Evolutionary conservation across 2,113 vertebrate species (phyloP), one percentile per base, ranked within the genome.

Genomic region (Gasterosteus nipponicus): DNA sequence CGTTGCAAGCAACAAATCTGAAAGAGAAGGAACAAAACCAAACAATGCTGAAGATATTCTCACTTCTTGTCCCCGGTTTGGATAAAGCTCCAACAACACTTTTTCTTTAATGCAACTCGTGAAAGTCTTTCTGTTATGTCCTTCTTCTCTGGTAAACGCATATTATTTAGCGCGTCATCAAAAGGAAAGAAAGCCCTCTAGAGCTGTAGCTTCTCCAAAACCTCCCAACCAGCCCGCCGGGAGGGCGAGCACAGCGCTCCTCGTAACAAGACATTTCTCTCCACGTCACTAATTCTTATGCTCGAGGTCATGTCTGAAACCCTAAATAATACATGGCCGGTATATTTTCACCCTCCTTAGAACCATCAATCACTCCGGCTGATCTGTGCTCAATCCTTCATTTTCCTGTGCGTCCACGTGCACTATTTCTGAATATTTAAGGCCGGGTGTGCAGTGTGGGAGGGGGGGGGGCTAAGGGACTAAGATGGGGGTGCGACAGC

Each of bases 321-420:
- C 47, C 58, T 26, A 69, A 91, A 92, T 92, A 88, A 91, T 91
- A 87, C 42, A 92, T 86, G 77, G 38, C 22, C 10, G 19, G 70
- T 80, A 77, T 87, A 92, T 91, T 91, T 90, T 89, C 33, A 68
- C 33, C 49, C 47, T 65, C 63, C 44, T 33, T 49, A 33, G 44
- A 49, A 61, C 78, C 71, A 83, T 93, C 88, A 89, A 90, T 93
- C 86, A 88, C 75, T 69, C 49, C 26, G 73, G 33, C 78, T 42
- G 70, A 62, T 74, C 83, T 59, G 62, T 46, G 77, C 70, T 70
- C 5, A 1, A 62, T 33, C 79, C 79, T 49, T 16, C 14, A 60
- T 80, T 84, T 66, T 75, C 60, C 75, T 72, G 63, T 79, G 60
- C 42, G 12, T 63, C 53, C 72, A 78, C 62, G 59, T 46, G 58